Conservation (phyloP, 2,797 vertebrate genomes). For the Anniella stebbinsi region DNA sequence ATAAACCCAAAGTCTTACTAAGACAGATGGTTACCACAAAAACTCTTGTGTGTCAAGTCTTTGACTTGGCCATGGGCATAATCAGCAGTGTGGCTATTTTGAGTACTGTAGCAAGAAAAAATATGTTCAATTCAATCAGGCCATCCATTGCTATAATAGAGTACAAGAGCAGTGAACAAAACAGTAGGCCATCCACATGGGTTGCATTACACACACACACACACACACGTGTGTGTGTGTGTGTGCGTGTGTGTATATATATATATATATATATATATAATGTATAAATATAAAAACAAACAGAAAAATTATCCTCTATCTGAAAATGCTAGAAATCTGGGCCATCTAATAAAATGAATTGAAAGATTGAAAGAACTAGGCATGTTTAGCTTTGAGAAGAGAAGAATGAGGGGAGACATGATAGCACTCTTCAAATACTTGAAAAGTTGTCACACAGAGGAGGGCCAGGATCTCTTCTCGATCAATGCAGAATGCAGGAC, state of each 20-base stretch:
- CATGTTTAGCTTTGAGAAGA: too few relatives aligned
- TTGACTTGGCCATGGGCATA: constrained; percentile 23
- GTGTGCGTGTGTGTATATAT: background rate
- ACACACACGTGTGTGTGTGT: background rate
- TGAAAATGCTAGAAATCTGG: background rate
- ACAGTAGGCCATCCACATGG: fast-evolving
- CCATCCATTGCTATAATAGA: background rate
- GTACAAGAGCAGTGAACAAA: constrained; percentile 20
- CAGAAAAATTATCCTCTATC: background rate
- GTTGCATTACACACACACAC: background rate
- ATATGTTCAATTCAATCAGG: background rate
- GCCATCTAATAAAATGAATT: background rate
- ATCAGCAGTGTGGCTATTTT: constrained; percentile 25
- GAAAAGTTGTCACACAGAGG: too few relatives aligned
- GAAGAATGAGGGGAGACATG: too few relatives aligned
- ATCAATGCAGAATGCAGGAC: too few relatives aligned
- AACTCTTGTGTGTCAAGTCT: background rate
- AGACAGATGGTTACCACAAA: constrained; percentile 32
- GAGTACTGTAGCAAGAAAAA: background rate
- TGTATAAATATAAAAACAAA: background rate
- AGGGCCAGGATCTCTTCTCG: too few relatives aligned
- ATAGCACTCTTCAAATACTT: too few relatives aligned
- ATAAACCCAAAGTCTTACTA: background rate
- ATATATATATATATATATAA: background rate
- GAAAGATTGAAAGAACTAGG: too few relatives aligned